phyloP scores from a whole-genome alignment of 2,797 vertebrate species.

The Sardinella longiceps region DNA sequence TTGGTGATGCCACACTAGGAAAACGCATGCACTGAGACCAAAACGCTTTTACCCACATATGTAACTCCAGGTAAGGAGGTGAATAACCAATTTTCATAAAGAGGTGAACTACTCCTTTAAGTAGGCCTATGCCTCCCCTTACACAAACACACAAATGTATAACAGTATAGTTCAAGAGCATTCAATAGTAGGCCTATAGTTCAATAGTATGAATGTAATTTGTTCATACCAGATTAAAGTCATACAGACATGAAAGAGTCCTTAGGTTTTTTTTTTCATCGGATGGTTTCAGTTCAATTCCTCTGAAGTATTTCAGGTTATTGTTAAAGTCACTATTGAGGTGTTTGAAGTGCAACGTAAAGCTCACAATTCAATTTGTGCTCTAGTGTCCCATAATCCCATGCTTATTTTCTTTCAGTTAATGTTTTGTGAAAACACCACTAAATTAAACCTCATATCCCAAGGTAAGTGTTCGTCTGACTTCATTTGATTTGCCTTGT shows the following conservation, averaged over 20 bases:
- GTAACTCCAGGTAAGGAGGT: no score
- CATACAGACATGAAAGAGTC: not conserved
- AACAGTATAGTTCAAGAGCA: no score
- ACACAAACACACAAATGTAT: no score
- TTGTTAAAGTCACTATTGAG: not conserved
- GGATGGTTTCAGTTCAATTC: not conserved
- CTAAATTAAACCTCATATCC: slow-evolving; percentile 14
- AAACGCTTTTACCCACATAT: no score
- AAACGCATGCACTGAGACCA: no score
- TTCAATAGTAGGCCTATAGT: no score
- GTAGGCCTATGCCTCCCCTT: no score
- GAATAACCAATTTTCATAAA: no score
- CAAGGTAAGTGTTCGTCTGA: not conserved
- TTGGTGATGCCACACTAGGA: no score
- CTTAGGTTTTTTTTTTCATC: no score
- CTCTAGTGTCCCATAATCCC: not conserved
- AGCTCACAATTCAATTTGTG: slow-evolving; percentile 13
- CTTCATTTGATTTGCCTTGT: not conserved
- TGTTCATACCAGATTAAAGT: not conserved
- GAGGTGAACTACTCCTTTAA: no score
- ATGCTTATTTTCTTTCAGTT: not conserved
- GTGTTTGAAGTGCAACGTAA: not conserved
- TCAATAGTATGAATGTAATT: no score
- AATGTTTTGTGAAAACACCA: slow-evolving; percentile 1
- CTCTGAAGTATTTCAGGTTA: not conserved